phyloP scores from a whole-genome alignment of 2,797 vertebrate species.

The Fringilla coelebs region DNA sequence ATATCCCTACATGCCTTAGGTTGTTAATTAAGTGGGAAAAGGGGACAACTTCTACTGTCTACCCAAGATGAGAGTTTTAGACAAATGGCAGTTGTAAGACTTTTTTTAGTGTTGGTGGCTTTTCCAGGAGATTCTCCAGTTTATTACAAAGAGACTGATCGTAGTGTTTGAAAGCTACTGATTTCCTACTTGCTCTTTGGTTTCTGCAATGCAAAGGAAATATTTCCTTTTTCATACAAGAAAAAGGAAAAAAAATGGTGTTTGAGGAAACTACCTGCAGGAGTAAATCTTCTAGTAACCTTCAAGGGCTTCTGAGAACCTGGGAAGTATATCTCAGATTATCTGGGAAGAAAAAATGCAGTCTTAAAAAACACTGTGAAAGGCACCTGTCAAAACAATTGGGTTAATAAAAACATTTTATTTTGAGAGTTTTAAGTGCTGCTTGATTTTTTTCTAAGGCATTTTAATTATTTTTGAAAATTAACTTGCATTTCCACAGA shows the following conservation, averaged over 20 bases:
- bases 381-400: background rate
- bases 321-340: background rate
- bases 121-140: background rate
- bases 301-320: background rate
- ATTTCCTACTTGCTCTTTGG: background rate
- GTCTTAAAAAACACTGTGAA: background rate
- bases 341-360: background rate
- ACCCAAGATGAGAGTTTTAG: background rate
- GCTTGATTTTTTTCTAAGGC: background rate
- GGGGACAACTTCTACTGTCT: background rate
- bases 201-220: background rate
- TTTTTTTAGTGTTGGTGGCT: background rate
- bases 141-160: background rate
- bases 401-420: background rate
- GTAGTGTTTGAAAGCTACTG: background rate
- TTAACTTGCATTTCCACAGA: background rate
- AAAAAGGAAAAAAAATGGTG: accelerated
- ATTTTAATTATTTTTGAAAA: background rate
- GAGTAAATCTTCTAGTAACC: background rate
- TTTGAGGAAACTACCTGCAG: background rate
- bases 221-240: background rate
- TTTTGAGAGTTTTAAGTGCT: background rate
- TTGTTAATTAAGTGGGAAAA: background rate
- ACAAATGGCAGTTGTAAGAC: background rate
- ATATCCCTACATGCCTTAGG: background rate